Evolutionary conservation across 1,140 invertebrate species (phyloP).

Genomic region (Drosophila ficusphila): DNA sequence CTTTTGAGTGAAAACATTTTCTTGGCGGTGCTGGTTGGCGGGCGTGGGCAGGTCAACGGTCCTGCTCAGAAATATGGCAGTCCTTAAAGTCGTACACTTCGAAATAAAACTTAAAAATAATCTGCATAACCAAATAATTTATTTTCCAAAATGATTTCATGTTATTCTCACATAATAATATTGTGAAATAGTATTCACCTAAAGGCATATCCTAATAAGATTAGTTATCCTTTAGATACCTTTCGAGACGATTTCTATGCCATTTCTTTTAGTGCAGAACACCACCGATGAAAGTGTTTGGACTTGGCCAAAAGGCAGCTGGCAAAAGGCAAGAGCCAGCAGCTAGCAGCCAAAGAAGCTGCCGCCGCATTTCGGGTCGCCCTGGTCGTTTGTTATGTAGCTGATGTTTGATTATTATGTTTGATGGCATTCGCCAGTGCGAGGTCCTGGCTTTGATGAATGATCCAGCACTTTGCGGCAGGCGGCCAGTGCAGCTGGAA

Average conservation of each 20-base stretch:
- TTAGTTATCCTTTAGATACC: too few species aligned
- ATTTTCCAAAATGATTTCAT: too few species aligned
- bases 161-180: too few species aligned
- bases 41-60: conserved; percentile 67
- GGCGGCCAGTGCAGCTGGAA: conserved; percentile 29
- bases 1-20: conserved; percentile 83
- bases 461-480: conserved; percentile 69
- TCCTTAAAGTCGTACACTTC: conserved; percentile 8
- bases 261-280: conserved; percentile 1
- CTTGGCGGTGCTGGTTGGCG: conserved; percentile 37
- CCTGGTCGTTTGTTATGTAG: conserved; percentile 77
- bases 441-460: conserved; percentile 66
- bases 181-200: too few species aligned
- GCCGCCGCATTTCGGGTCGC: conserved; percentile 70
- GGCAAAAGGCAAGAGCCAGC: conserved; percentile 16
- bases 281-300: conserved; percentile 16
- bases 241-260: not conserved
- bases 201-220: too few species aligned
- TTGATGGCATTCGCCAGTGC: conserved; percentile 72
- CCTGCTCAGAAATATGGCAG: conserved; percentile 62
- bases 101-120: conserved; percentile 13
- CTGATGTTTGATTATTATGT: conserved; percentile 83
- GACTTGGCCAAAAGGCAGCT: conserved; percentile 32
- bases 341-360: conserved; percentile 40
- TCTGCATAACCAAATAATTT: too few species aligned